phyloP scores from a whole-genome alignment of 2,888 invertebrate species.

The Oligia latruncula region DNA sequence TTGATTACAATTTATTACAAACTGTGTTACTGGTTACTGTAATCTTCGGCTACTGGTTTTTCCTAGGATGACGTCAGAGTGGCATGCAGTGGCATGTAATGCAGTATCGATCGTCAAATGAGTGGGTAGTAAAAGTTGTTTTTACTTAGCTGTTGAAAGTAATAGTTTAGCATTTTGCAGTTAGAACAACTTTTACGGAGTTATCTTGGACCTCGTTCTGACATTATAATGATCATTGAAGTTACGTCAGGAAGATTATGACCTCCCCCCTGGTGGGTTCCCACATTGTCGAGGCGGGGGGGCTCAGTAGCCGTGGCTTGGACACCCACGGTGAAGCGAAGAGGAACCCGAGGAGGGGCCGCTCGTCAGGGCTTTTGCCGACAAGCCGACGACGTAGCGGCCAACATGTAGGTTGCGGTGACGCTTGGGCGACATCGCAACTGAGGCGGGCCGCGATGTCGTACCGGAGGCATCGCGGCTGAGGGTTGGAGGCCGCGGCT shows the following conservation, averaged over 20 bases:
- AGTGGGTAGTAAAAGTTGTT: slow-evolving; percentile 20
- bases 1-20: slow-evolving; percentile 38
- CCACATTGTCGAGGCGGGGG: no score
- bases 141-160: slow-evolving; percentile 11
- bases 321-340: no score
- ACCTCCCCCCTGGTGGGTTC: no score
- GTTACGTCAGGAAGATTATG: not conserved
- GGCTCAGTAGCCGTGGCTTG: no score
- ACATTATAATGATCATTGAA: not conserved
- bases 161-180: slow-evolving; percentile 3
- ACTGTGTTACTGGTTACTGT: slow-evolving; percentile 5
- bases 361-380: no score
- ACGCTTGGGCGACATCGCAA: no score
- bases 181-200: not conserved
- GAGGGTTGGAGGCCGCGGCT: no score
- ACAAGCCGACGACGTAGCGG: no score
- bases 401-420: no score
- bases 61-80: slow-evolving; percentile 43
- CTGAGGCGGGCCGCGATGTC: no score
- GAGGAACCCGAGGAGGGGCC: no score
- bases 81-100: slow-evolving; percentile 44
- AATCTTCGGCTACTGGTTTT: slow-evolving; percentile 42
- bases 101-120: slow-evolving; percentile 36
- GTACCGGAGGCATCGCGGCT: no score
- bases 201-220: not conserved